Evolutionary conservation across 2,113 vertebrate genomes (phyloP).

Genomic region (Stigmatopora argus): DNA sequence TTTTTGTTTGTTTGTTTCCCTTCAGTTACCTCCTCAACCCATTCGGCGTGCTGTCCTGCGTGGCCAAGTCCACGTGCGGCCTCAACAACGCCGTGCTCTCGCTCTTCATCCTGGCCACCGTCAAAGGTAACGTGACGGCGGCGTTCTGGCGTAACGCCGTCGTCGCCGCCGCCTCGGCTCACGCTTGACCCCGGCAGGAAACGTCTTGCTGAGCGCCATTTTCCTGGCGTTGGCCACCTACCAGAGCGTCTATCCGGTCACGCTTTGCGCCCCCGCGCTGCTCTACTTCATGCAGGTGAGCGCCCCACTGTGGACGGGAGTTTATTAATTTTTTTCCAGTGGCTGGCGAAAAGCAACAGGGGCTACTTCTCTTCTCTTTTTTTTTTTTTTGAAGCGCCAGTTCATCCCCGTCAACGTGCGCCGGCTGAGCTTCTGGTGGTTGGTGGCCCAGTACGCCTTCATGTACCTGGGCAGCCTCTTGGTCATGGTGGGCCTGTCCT

Average conservation of each 20-base stretch:
- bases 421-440: conserved; percentile 81
- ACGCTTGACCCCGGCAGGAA: conserved; percentile 68
- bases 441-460: conserved; percentile 79
- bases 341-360: too few species aligned
- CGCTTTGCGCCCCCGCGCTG: conserved; percentile 83
- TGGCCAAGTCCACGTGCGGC: conserved; percentile 93
- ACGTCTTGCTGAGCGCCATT: conserved; percentile 86
- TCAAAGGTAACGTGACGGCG: conserved; percentile 76
- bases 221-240: conserved; percentile 93
- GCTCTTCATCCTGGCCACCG: conserved; percentile 87
- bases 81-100: conserved; percentile 89
- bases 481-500: conserved; percentile 86
- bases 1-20: not conserved
- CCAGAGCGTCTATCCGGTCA: conserved; percentile 91
- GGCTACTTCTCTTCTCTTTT: not conserved
- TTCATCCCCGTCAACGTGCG: conserved; percentile 84
- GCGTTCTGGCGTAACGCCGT: rapidly evolving
- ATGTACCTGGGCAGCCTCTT: conserved; percentile 86
- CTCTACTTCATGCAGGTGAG: conserved; percentile 83
- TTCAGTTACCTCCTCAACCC: conserved; percentile 93
- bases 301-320: too few species aligned
- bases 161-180: too few species aligned
- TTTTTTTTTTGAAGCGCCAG: conserved; percentile 70
- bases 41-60: conserved; percentile 91
- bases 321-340: too few species aligned